These are phyloP conservation scores for Minunthozetes semirufus DNA, from an alignment of 2,888 invertebrate species.

Conservation along the genomic window DNA sequence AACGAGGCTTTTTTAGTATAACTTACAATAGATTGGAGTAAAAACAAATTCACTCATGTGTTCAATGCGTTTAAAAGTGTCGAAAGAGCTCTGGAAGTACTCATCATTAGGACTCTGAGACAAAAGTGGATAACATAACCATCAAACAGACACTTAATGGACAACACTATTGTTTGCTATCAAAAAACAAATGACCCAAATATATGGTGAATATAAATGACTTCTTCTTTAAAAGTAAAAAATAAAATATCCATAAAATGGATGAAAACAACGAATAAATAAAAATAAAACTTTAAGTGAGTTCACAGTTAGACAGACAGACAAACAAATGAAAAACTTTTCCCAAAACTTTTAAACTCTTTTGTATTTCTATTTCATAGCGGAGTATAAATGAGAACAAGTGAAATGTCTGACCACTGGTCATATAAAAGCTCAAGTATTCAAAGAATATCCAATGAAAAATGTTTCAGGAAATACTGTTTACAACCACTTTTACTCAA, in stretches of 20 bases:
- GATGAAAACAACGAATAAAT: neutral
- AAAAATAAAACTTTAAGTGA: neutral
- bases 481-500: too few relatives aligned
- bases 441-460: too few relatives aligned
- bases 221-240: neutral
- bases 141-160: constrained; percentile 16
- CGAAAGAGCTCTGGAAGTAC: constrained; percentile 22
- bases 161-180: neutral
- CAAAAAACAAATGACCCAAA: constrained; percentile 32
- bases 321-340: neutral
- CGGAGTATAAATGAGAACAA: neutral
- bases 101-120: constrained; percentile 4
- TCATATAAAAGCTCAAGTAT: neutral
- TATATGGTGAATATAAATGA: constrained; percentile 30
- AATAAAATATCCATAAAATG: neutral
- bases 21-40: neutral
- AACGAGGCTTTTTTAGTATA: neutral
- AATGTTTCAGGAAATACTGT: too few relatives aligned
- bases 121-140: neutral
- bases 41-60: constrained; percentile 27
- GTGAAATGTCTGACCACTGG: neutral
- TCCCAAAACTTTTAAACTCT: neutral
- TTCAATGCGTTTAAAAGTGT: constrained; percentile 27
- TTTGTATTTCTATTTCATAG: neutral
- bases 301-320: too few relatives aligned